Evolutionary conservation across 2,113 vertebrate species (phyloP), one percentile per base, ranked within the genome.

Genomic region (Phylloscopus trochilus): DNA sequence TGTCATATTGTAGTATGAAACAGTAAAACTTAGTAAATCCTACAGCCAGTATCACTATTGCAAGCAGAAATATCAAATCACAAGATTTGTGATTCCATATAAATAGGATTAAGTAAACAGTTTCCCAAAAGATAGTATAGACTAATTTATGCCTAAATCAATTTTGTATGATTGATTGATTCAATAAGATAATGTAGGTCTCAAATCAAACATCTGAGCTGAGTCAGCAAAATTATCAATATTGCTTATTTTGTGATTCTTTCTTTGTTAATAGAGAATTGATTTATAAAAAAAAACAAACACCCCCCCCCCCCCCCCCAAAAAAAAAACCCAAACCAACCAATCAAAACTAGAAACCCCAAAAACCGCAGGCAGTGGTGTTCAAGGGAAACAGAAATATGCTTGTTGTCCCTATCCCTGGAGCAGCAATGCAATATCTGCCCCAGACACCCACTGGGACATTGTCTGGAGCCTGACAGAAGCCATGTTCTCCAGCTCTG

Each of bases 231-330:
- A 88, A 31, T 20, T 0, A 85, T 77, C 41, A n/a, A 3, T 76
- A 69, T 76, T 88, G 35, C 43, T 91, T 8, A 21, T 84, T 79
- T 44, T 49, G 17, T 22, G 51, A n/a, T 62, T 56, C 28, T 39
- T 62, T 93, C 67, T 69, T 89, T 51, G 27, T 60, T 87, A 75
- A 78, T 33, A 39, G n/a, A 58, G 9, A 80, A 77, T 66, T 73
- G 83, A 77, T 74, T 69, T 77, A 67, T 47, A 19, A 33, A 51
- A 31, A 26, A 21, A 41, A 31, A 13, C 16, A 52, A 28, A 51
- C 12, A n/a, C n/a, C n/a, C n/a, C n/a, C n/a, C n/a, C n/a, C n/a
- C n/a, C n/a, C n/a, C n/a, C 23, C 7, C 26, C 19, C 20, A 33
- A 56, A 56, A 56, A 52, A n/a, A 56, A 24, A 55, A 31, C 31